Evolutionary conservation across 1,140 invertebrate genomes (phyloP), one percentile per base, ranked within the genome.

Genomic region (Rhizoglyphus robini): DNA sequence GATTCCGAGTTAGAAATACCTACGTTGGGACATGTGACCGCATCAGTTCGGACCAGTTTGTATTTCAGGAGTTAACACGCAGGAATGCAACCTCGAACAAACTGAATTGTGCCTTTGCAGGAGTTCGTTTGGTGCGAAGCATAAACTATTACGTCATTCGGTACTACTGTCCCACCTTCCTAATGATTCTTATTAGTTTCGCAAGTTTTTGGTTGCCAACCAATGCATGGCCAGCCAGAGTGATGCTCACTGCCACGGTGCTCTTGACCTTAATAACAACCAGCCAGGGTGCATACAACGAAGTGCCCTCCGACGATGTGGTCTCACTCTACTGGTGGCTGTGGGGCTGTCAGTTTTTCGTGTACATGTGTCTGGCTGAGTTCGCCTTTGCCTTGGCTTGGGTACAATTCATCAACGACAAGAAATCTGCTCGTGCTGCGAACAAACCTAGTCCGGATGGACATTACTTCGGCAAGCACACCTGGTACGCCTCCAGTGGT

Each of bases 141-240:
- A 18, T 70, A 0, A 69, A 66, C 11, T 71, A 70, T 54, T 71
- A 69, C 49, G 34, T 71, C 0, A 68, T 71, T 31, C 67, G 70
- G 18, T 67, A 65, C 20, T 71, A 69, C 46, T 58, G 61, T n/a
- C 71, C 70, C 1, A 69, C 62, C 31, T 65, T 70, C n/a, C 41
- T 71, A 8, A 63, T 69, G 5, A 67, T 70, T 3, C 60, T 61
- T n/a, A 69, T 67, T 51, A 66, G 67, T n/a, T 71, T 70, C 38
- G 59, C 68, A 15, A 66, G 68, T 1, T 51, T 71, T 31, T 71
- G 70, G 70, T 67, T 70, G n/a, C 69, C 69, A 11, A 65, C 66
- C 3, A 47, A 64, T 31, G 69, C 67, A 15, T 70, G 67, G 49
- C 69, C 70, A 5, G 70, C 67, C 3, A 58, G 70, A 30, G 69